Conservation (phyloP, 2,113 vertebrate species). For the Saguinus midas region DNA sequence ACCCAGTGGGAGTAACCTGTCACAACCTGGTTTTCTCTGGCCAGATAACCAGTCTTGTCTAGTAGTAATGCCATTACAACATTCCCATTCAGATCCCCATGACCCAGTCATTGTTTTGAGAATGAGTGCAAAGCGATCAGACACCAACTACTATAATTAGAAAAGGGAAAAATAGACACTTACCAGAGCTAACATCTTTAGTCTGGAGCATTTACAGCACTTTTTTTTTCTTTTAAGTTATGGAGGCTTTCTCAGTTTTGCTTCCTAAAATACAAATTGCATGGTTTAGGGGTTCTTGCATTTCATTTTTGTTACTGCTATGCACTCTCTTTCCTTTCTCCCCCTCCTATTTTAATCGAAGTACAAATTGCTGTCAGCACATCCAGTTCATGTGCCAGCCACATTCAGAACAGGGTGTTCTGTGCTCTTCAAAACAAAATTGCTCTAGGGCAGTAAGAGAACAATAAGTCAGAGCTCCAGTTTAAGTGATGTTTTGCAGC, state of each 20-base stretch:
- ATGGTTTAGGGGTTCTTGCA: slow-evolving; percentile 76
- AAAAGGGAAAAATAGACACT: slow-evolving; percentile 60
- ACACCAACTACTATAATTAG: slow-evolving; percentile 63
- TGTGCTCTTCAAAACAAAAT: slow-evolving; percentile 89
- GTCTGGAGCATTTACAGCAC: slow-evolving; percentile 47
- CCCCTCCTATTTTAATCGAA: slow-evolving; percentile 83
- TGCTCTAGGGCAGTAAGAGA: slow-evolving; percentile 86
- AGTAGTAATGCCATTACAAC: slow-evolving; percentile 42
- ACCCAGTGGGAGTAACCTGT: slow-evolving; percentile 24
- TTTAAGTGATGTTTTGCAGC: slow-evolving; percentile 82
- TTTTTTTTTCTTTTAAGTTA: slow-evolving; percentile 63
- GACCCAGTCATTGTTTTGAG: slow-evolving; percentile 69
- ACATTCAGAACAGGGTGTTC: slow-evolving; percentile 88
- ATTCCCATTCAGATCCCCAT: slow-evolving; percentile 60
- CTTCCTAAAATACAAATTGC: slow-evolving; percentile 78
- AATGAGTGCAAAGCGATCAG: slow-evolving; percentile 65
- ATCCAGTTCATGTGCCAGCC: slow-evolving; percentile 88
- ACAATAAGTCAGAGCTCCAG: slow-evolving; percentile 87
- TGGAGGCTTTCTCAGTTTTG: slow-evolving; percentile 64
- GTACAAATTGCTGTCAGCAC: slow-evolving; percentile 90
- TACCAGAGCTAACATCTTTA: slow-evolving; percentile 62
- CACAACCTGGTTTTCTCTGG: slow-evolving; percentile 49
- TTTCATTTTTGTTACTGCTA: slow-evolving; percentile 82
- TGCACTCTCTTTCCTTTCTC: slow-evolving; percentile 50
- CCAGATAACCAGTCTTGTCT: slow-evolving; percentile 31